Evolutionary conservation across 1,140 invertebrate genomes (phyloP), one percentile per base, ranked within the genome.

Genomic region (Zaprionus nigranus): DNA sequence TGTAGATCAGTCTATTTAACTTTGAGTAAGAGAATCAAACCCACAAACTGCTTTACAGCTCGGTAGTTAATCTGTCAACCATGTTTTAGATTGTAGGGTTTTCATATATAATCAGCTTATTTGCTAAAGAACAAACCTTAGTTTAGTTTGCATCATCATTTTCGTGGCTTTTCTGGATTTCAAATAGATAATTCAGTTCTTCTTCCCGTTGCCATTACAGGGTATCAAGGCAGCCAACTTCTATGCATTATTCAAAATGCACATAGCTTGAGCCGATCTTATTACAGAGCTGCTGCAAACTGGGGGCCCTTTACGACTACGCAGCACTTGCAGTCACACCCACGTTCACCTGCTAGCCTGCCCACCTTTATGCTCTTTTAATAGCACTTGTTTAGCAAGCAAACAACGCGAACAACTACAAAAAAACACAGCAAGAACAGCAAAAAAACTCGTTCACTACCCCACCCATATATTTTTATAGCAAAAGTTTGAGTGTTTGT

Each of bases 401-500:
- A 90, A 87, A 88, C 83, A 87, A 87, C 84, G 81, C 83, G 56
- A 57, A 53, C 56, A 86, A 86, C 82, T 87, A 78, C 40, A 46
- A 46, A 46, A 43, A 46, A 46, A 46, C 5, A 17, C 2, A 17
- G 15, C 40, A 20, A 20, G 1, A 38, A 38, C 40, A 20, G 7
- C 40, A 78, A 87, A 88, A 88, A 88, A 87, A 88, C 81, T 83
- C 67, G 57, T 74, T 78, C 61, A 15, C 60, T 26, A 62, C 15
- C 36, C 54, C 63, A 26, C 43, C 59, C 83, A 75, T 71, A 91
- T 81, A 91, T 91, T 91, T 91, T 91, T 91, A 91, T 91, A 88
- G 84, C 84, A 40, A 88, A 91, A 91, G 75, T 91, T 91, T 85
- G 81, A 91, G 88, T 91, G 88, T 91, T 91, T 91, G 84, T 85